Percentiles rank a stretch among this genome's conserved stretches.
These are phyloP conservation scores for Sciurus vulgaris DNA, from an alignment of 2,797 vertebrate species.

Conservation along the genomic window DNA sequence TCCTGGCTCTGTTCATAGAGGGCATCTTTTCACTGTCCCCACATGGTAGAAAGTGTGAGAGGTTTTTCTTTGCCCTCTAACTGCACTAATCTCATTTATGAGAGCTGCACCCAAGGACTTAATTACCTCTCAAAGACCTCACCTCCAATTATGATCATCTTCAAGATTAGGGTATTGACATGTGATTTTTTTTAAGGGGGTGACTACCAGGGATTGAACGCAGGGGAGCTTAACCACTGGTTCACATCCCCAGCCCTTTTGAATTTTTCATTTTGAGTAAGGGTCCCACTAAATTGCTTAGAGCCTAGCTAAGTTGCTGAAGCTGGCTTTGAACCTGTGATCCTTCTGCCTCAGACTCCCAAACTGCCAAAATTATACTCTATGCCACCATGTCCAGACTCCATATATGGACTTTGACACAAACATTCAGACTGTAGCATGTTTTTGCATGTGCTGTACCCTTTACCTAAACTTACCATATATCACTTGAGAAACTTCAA, in stretches of 20 bases:
- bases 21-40: background rate
- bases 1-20: background rate
- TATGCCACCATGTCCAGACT: too few relatives aligned
- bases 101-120: background rate
- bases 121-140: background rate
- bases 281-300: too few relatives aligned
- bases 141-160: background rate
- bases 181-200: too few relatives aligned
- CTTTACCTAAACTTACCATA: background rate
- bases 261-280: too few relatives aligned
- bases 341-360: too few relatives aligned
- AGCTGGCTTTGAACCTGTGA: too few relatives aligned
- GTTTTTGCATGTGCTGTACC: accelerated
- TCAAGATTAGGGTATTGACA: background rate
- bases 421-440: too few relatives aligned
- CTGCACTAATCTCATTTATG: background rate
- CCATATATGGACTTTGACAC: background rate
- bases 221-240: too few relatives aligned
- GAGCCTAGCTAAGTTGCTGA: too few relatives aligned
- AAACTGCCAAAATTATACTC: too few relatives aligned
- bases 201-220: too few relatives aligned
- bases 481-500: background rate
- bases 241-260: too few relatives aligned
- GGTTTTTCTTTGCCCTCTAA: background rate
- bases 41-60: background rate